Evolutionary conservation across 2,888 invertebrate genomes (phyloP), one percentile per base, ranked within the genome.

Genomic region (Coelopa pilipes): DNA sequence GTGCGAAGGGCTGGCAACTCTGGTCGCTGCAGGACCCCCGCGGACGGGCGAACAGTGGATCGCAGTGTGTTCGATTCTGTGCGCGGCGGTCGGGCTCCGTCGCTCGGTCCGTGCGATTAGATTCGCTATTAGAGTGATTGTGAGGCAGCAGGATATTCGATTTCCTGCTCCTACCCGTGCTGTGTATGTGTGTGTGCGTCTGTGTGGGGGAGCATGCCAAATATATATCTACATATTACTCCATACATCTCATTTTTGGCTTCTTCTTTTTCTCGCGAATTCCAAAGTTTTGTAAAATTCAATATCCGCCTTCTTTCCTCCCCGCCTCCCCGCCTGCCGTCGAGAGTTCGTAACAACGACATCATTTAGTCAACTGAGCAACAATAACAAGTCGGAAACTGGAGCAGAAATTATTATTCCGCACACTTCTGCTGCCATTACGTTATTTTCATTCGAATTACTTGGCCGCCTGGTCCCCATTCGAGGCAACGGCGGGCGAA

Each of bases 391-490:
- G 7, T 34, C 34, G 7, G 7, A 34, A 34, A 34, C 7, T 34
- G 34, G 34, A 53, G 15, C 53, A 53, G n/a, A 62, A 62, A 24
- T 62, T 62, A 21, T 10, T 62, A 62, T 62, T 11, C 60, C 15
- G 11, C 60, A 21, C 60, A 24, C 24, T 62, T 62, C 3, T 24
- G 15, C 15, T 62, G 34, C 13, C 34, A 21, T 62, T 62, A 21
- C 13, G 15, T 62, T 21, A 62, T 62, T 62, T 62, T 62, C 60
- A 19, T 24, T 24, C 34, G 60, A 57, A 57, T 62, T 9, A 60
- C 34, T 24, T 60, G 21, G 60, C 60, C 60, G 10, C 10, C 13
- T 24, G 12, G 60, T 62, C 45, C 24, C 34, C 34, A 34, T 34
- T 34, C 34, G 7, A 34, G 7, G 2, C 34, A 7, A 34, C 34